phyloP scores from a whole-genome alignment of 2,797 vertebrate genomes.

The Tokudaia muenninki region DNA sequence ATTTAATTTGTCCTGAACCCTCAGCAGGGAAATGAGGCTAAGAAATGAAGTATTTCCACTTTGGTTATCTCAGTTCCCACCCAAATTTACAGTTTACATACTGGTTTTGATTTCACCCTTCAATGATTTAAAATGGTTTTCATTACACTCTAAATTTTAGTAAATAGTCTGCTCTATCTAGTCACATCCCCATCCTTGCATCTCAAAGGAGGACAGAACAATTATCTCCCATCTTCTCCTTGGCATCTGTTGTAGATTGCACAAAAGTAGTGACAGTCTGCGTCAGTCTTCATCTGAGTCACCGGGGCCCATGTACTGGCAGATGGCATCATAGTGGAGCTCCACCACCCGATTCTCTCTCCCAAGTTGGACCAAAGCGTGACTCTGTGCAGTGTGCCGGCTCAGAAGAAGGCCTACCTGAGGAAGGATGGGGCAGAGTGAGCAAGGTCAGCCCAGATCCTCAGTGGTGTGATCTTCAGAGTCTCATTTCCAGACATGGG shows the following conservation, averaged over 20 bases:
- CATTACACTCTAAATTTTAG: constrained; percentile 59
- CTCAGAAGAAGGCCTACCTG: constrained; percentile 93
- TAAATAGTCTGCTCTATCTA: constrained; percentile 27
- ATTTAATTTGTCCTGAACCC: neutral
- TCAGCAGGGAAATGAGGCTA: neutral
- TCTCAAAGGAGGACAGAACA: neutral
- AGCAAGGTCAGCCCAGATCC: neutral
- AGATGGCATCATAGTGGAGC: constrained; percentile 93
- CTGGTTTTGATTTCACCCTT: neutral
- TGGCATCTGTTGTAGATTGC: neutral
- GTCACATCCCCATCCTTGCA: neutral
- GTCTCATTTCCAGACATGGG: neutral
- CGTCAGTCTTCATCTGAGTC: constrained; percentile 77
- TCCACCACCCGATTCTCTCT: constrained; percentile 89
- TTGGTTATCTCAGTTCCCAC: neutral
- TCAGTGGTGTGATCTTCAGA: neutral
- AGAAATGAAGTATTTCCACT: neutral
- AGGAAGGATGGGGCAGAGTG: neutral
- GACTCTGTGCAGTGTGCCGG: constrained; percentile 90
- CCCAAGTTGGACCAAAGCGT: constrained; percentile 93
- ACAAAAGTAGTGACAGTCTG: neutral
- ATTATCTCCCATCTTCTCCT: neutral
- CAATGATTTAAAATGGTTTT: constrained; percentile 57
- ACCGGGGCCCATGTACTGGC: constrained; percentile 92
- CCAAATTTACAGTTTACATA: constrained; percentile 4